phyloP scores from a whole-genome alignment of 2,113 vertebrate genomes.

The Prinia subflava region DNA sequence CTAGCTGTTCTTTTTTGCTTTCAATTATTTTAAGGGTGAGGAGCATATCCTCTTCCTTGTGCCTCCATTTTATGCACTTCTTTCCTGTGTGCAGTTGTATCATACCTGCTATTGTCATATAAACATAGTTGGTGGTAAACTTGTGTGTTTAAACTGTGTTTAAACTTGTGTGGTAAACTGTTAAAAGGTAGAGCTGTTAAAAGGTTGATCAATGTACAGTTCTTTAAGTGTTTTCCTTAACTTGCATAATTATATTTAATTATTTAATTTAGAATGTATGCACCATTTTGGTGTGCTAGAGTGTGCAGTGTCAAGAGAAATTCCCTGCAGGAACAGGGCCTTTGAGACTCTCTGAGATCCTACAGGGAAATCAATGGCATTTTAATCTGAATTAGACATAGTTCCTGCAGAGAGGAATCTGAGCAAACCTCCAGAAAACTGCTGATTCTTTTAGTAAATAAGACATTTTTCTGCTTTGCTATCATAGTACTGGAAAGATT shows the following conservation, averaged over 20 bases:
- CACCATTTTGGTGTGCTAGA: background rate
- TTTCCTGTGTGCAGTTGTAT: background rate
- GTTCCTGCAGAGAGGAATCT: conserved; percentile 7
- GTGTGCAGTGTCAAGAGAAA: conserved; percentile 22
- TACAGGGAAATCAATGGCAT: conserved; percentile 52
- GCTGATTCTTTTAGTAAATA: conserved; percentile 1
- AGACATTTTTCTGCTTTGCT: background rate
- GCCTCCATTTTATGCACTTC: background rate
- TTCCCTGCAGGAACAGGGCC: background rate
- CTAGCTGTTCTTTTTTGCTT: background rate
- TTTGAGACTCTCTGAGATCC: conserved; percentile 3
- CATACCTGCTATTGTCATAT: background rate
- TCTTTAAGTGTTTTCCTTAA: background rate
- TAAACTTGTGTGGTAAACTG: background rate
- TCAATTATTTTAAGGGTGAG: background rate
- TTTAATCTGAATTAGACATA: conserved; percentile 50
- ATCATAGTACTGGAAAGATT: background rate
- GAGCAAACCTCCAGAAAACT: background rate
- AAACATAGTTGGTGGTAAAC: no score
- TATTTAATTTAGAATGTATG: background rate
- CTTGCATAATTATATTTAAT: conserved; percentile 11
- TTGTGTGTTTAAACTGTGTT: no score
- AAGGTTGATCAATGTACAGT: background rate
- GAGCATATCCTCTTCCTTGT: background rate
- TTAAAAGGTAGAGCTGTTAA: background rate